These are phyloP conservation scores for Eupithecia vulgata DNA, from an alignment of 2,888 invertebrate species.

Conservation along the genomic window DNA sequence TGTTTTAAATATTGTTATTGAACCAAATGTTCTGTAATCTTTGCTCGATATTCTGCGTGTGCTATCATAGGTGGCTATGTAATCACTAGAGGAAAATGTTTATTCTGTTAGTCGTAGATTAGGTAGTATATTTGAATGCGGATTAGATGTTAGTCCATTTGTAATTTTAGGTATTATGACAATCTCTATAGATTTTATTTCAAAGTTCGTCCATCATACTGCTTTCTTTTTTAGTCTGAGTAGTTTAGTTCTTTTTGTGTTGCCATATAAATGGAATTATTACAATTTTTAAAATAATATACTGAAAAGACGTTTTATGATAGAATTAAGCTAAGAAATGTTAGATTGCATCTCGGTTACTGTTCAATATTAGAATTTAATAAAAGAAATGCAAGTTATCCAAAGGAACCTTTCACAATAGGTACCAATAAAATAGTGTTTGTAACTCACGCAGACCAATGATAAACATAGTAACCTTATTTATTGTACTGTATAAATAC, in stretches of 20 bases:
- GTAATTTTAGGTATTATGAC: slow-evolving; percentile 34
- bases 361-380: background rate
- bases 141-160: slow-evolving; percentile 25
- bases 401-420: background rate
- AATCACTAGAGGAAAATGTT: slow-evolving; percentile 11
- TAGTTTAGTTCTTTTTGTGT: slow-evolving; percentile 13
- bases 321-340: background rate
- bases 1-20: background rate
- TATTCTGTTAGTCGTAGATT: slow-evolving; percentile 20
- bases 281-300: background rate
- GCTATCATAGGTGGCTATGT: slow-evolving; percentile 22
- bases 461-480: slow-evolving; percentile 29
- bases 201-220: slow-evolving; percentile 11
- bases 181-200: slow-evolving; percentile 33
- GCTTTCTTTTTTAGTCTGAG: slow-evolving; percentile 15
- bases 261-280: slow-evolving; percentile 24
- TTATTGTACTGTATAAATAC: slow-evolving; percentile 32
- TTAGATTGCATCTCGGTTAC: background rate
- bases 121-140: slow-evolving; percentile 12
- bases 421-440: slow-evolving; percentile 7
- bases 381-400: slow-evolving; percentile 7
- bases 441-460: slow-evolving; percentile 33
- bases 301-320: slow-evolving; percentile 7
- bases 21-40: slow-evolving; percentile 1
- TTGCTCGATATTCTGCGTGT: slow-evolving; percentile 22